Percentiles rank a stretch among this genome's conserved stretches.
These are phyloP conservation scores for Gonocerus acuteangulatus DNA, from an alignment of 2,888 invertebrate species.

Conservation along the genomic window DNA sequence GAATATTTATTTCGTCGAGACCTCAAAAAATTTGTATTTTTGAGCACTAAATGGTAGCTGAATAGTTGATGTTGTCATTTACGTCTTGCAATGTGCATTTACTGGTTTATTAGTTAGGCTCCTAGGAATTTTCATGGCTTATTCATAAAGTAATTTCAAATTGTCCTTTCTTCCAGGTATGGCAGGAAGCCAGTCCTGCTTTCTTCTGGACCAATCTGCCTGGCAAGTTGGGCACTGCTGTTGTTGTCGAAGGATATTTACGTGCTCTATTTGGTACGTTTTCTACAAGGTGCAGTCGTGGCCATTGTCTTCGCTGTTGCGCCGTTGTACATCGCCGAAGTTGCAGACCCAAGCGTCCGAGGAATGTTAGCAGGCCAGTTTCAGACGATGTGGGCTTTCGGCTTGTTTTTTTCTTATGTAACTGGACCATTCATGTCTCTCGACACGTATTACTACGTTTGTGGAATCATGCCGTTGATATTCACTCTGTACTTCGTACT, in stretches of 20 bases:
- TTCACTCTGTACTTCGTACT: conserved; percentile 49
- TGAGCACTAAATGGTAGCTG: no score
- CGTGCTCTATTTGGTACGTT: conserved; percentile 34
- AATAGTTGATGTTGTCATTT: no score
- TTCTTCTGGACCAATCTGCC: background rate
- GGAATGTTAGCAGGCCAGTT: conserved; percentile 38
- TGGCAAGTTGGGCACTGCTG: background rate
- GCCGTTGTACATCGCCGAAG: conserved; percentile 39
- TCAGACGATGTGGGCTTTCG: conserved; percentile 37
- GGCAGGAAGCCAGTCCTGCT: background rate
- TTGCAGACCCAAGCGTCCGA: conserved; percentile 37
- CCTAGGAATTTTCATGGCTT: no score
- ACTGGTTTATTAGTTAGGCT: no score
- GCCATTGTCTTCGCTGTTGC: conserved; percentile 37
- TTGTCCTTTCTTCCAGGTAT: no score
- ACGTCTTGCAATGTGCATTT: no score
- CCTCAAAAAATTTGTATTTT: no score
- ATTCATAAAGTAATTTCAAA: no score
- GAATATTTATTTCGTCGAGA: no score
- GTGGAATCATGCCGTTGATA: conserved; percentile 47
- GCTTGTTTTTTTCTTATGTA: conserved; percentile 35
- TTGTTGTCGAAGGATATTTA: background rate
- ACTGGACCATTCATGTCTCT: conserved; percentile 44
- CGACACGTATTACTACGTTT: conserved; percentile 43
- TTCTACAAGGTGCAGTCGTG: conserved; percentile 38